Evolutionary conservation across 2,888 invertebrate species (phyloP).

Genomic region (Cylloceria caligata): DNA sequence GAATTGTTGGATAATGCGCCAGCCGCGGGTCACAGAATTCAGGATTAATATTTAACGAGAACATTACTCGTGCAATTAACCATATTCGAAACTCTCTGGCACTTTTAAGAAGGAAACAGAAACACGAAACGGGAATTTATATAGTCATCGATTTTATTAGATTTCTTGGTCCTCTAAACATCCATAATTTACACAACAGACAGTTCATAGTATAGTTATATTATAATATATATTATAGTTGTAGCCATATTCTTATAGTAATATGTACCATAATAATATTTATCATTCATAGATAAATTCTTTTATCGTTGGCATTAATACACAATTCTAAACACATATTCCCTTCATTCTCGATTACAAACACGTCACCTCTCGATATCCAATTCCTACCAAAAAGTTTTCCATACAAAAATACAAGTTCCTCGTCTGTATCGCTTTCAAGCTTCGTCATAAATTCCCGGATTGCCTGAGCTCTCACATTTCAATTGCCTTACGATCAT

Average conservation of each 20-base stretch:
- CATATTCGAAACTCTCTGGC: neutral
- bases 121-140: neutral
- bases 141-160: conserved; percentile 72
- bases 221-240: conserved; percentile 67
- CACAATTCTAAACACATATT: conserved; percentile 54
- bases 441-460: conserved; percentile 13
- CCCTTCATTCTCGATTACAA: conserved; percentile 45
- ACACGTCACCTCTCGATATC: conserved; percentile 57
- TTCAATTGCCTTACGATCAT: conserved; percentile 31
- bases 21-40: neutral
- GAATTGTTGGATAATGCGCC: neutral
- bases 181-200: conserved; percentile 82
- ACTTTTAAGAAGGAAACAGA: neutral
- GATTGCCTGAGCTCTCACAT: conserved; percentile 47
- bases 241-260: conserved; percentile 60
- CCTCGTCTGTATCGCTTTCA: conserved; percentile 57
- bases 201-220: conserved; percentile 70
- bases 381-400: conserved; percentile 65
- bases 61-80: neutral
- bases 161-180: conserved; percentile 83
- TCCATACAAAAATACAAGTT: conserved; percentile 75
- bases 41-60: neutral
- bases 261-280: conserved; percentile 58
- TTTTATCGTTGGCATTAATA: conserved; percentile 56
- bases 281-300: conserved; percentile 59